Evolutionary conservation across 2,113 vertebrate species (phyloP), one percentile per base, ranked within the genome.

Genomic region (Labrus mixtus): DNA sequence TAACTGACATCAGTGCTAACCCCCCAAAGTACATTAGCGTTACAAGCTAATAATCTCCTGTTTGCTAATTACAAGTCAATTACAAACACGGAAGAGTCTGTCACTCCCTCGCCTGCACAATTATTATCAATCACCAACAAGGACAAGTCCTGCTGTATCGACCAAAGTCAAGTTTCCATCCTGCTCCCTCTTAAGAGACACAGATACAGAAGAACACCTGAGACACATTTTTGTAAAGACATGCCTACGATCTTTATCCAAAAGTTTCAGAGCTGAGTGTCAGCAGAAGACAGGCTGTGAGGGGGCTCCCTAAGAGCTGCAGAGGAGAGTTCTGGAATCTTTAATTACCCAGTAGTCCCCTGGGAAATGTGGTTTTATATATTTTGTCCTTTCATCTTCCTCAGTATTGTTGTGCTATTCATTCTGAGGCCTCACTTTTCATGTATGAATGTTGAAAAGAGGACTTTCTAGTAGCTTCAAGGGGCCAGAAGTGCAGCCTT

Each of bases 1-100:
- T 74, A 63, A 79, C 57, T 33, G 70, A 82, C 76, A 63, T 13
- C 16, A 29, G 41, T 22, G 75, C 68, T 58, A 57, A 33, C 72
- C 74, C 66, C 57, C 71, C 61, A 73, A 87, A 82, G 73, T 90
- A 89, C 79, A 89, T 93, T 91, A 87, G 86, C n/a, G 67, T 41
- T 84, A 83, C 87, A 68, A 79, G 84, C 58, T 87, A 88, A 92
- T 93, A 82, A 90, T 88, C 78, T 82, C 69, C 81, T 39, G 48
- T 80, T 78, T 78, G 80, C 89, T 86, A 92, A 94, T 91, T 90
- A 82, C 79, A 60, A 90, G 82, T 92, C 73, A 79, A 80, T 92
- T 89, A 89, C 69, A 81, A 89, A 87, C 73, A 60, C 33, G 3
- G 73, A 81, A 68, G 66, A 65, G 69, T 82, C 79, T 63, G 78